Evolutionary conservation across 2,888 invertebrate species (phyloP).

Genomic region (Phaonia tiefii): DNA sequence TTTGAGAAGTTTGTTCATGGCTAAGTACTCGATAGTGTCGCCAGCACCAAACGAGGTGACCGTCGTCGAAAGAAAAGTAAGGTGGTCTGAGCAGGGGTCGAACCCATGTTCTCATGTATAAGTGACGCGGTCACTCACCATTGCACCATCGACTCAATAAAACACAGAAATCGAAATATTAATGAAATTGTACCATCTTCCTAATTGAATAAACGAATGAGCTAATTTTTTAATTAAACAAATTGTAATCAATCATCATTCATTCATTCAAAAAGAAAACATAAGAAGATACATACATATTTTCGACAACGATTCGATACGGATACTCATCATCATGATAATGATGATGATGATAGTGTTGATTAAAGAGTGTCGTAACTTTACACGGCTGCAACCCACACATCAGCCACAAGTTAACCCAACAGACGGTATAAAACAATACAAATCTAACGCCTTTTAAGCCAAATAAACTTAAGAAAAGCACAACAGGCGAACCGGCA

Average conservation of each 20-base stretch:
- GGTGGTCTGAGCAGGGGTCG: too few species aligned
- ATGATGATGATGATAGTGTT: neutral
- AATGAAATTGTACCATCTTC: constrained; percentile 35
- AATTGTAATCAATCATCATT: constrained; percentile 52
- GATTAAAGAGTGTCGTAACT: constrained; percentile 25
- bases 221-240: constrained; percentile 21
- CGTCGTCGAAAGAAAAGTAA: too few species aligned
- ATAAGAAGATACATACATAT: constrained; percentile 47
- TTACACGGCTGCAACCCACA: constrained; percentile 62
- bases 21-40: too few species aligned
- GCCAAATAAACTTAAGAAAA: too few species aligned
- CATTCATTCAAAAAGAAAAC: neutral
- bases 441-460: constrained; percentile 59
- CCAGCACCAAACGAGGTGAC: too few species aligned
- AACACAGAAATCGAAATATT: neutral
- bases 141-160: too few species aligned
- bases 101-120: too few species aligned
- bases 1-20: too few species aligned
- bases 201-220: constrained; percentile 31
- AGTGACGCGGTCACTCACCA: too few species aligned
- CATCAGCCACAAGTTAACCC: constrained; percentile 19
- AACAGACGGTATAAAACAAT: constrained; percentile 23
- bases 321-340: constrained; percentile 30
- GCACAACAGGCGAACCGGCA: too few species aligned
- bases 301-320: constrained; percentile 14